phyloP scores from a whole-genome alignment of 2,797 vertebrate genomes.

The Philypnodon macrostomus region DNA sequence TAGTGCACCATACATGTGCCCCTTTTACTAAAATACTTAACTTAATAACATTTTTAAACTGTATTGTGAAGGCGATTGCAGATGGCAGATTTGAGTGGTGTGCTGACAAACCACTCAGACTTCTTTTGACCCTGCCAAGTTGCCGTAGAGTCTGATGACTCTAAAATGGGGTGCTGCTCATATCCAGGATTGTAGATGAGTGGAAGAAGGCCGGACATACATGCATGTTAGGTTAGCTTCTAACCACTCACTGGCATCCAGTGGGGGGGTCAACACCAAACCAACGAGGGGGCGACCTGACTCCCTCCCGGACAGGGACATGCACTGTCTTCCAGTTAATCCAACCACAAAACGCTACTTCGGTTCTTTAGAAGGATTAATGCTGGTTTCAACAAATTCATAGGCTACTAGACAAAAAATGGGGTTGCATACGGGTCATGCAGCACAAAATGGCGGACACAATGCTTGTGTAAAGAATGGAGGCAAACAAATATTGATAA shows the following conservation, averaged over 20 bases:
- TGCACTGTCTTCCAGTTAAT: constrained; percentile 79
- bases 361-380: constrained; percentile 73
- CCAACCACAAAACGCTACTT: constrained; percentile 72
- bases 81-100: constrained; percentile 31
- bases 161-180: constrained; percentile 79
- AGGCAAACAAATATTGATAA: constrained; percentile 64
- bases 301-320: constrained; percentile 76
- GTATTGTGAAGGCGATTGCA: constrained; percentile 21
- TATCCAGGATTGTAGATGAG: constrained; percentile 82
- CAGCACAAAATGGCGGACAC: constrained; percentile 78
- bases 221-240: constrained; percentile 82
- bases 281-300: constrained; percentile 65
- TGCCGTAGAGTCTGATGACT: constrained; percentile 41
- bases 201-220: constrained; percentile 76
- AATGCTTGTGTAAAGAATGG: constrained; percentile 70
- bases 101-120: constrained; percentile 31
- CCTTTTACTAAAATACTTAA: constrained; percentile 54
- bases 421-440: constrained; percentile 76
- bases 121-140: constrained; percentile 46
- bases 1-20: constrained; percentile 73
- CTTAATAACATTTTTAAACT: constrained; percentile 9
- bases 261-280: constrained; percentile 73
- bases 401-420: constrained; percentile 50
- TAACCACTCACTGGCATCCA: constrained; percentile 74
- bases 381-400: constrained; percentile 54